Evolutionary conservation across 2,888 invertebrate genomes (phyloP).

Genomic region (Notocelia uddmanniana): DNA sequence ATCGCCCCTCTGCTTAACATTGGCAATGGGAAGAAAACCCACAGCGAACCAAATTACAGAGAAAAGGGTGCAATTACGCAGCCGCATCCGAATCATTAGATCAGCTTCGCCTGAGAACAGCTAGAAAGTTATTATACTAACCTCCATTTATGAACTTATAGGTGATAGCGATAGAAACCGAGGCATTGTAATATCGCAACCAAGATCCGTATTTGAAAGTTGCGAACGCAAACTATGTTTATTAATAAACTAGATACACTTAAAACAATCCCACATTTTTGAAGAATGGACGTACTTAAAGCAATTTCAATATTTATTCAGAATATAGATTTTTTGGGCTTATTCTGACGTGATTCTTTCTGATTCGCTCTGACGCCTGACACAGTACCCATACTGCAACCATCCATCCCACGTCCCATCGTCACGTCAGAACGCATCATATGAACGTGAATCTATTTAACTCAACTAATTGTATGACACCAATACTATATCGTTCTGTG

Average conservation of each 20-base stretch:
- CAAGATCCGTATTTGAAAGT: constrained; percentile 40
- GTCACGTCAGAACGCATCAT: too few relatives aligned
- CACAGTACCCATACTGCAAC: too few relatives aligned
- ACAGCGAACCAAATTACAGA: constrained; percentile 14
- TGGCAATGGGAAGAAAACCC: constrained; percentile 6
- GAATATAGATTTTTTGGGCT: too few relatives aligned
- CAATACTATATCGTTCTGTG: too few relatives aligned
- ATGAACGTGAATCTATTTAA: too few relatives aligned
- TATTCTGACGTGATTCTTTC: too few relatives aligned
- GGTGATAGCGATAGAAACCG: constrained; percentile 53
- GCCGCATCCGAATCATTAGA: constrained; percentile 51
- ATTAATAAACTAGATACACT: background rate
- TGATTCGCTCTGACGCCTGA: too few relatives aligned
- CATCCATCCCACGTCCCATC: too few relatives aligned
- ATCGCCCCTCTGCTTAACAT: constrained; percentile 6
- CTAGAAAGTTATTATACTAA: constrained; percentile 63
- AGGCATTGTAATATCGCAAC: constrained; percentile 38
- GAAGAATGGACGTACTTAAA: constrained; percentile 3
- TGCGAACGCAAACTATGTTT: constrained; percentile 33
- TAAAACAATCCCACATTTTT: constrained; percentile 13
- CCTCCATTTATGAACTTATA: constrained; percentile 60
- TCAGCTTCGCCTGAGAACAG: constrained; percentile 50
- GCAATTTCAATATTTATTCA: too few relatives aligned
- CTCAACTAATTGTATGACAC: too few relatives aligned
- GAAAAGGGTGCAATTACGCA: constrained; percentile 32